Conservation (phyloP, 2,888 invertebrate species). For the Diarsia mendica region DNA sequence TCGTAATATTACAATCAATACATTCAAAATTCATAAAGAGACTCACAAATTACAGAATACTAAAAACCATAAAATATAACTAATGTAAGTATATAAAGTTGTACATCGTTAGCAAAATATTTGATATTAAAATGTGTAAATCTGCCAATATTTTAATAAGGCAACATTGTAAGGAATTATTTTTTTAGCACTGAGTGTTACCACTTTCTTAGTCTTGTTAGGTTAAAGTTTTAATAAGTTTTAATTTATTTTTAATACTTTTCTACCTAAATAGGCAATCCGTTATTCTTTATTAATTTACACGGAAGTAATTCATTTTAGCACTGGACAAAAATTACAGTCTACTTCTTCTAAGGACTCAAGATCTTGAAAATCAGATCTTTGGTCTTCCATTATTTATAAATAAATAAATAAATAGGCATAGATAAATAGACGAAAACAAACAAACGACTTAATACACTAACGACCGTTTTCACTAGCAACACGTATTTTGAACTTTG, state of each 20-base stretch:
- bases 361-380: slow-evolving; percentile 36
- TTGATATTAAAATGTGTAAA: slow-evolving; percentile 27
- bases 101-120: slow-evolving; percentile 59
- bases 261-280: background rate
- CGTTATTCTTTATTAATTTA: no score
- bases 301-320: background rate
- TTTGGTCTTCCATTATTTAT: slow-evolving; percentile 8
- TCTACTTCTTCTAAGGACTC: background rate
- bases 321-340: background rate
- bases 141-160: slow-evolving; percentile 40
- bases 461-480: background rate
- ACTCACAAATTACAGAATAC: slow-evolving; percentile 33
- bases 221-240: no score
- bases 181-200: slow-evolving; percentile 4
- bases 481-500: background rate
- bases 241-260: background rate
- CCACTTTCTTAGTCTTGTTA: background rate
- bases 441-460: slow-evolving; percentile 20
- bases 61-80: background rate
- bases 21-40: slow-evolving; percentile 43
- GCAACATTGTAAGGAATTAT: slow-evolving; percentile 37
- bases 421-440: slow-evolving; percentile 2
- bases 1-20: slow-evolving; percentile 19
- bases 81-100: slow-evolving; percentile 42
- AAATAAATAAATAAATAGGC: slow-evolving; percentile 4